Percentiles rank a stretch among this genome's conserved stretches.
Conservation (phyloP, 2,113 vertebrate genomes). For the Pelecanoides urinatrix region DNA sequence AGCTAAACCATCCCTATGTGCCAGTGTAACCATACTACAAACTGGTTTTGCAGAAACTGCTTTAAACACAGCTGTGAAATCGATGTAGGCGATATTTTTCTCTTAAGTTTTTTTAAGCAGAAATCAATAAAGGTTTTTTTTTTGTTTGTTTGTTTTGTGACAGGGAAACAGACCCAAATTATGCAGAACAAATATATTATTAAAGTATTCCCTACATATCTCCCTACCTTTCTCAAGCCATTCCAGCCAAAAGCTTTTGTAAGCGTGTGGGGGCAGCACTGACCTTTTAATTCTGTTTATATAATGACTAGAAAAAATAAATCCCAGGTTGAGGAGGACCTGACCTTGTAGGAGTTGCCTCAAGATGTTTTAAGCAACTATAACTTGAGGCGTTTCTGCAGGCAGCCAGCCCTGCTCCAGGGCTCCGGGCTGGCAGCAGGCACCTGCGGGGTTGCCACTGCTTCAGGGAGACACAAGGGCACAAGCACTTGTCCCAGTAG, state of each 20-base stretch:
- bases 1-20: background rate
- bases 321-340: background rate
- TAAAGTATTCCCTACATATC: background rate
- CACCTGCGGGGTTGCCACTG: background rate
- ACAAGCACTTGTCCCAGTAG: background rate
- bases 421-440: background rate
- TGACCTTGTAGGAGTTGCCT: background rate
- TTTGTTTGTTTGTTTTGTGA: background rate
- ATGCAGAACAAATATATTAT: background rate
- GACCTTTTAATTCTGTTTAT: constrained; percentile 54
- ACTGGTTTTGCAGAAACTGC: background rate
- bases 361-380: fast-evolving
- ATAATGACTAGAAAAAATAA: background rate
- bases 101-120: background rate
- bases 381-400: background rate
- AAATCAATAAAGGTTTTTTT: background rate
- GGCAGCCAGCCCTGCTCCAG: background rate
- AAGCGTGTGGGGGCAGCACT: constrained; percentile 51
- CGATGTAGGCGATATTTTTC: background rate
- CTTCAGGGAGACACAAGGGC: background rate
- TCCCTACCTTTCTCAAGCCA: background rate
- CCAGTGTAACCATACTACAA: background rate
- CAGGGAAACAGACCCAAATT: background rate
- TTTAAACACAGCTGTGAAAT: background rate
- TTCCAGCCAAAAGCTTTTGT: constrained; percentile 26